Evolutionary conservation across 35 echinoderm and acorn worm species (phyloP), one percentile per base, ranked within the genome.

Genomic region (Apostichopus parvimensis): DNA sequence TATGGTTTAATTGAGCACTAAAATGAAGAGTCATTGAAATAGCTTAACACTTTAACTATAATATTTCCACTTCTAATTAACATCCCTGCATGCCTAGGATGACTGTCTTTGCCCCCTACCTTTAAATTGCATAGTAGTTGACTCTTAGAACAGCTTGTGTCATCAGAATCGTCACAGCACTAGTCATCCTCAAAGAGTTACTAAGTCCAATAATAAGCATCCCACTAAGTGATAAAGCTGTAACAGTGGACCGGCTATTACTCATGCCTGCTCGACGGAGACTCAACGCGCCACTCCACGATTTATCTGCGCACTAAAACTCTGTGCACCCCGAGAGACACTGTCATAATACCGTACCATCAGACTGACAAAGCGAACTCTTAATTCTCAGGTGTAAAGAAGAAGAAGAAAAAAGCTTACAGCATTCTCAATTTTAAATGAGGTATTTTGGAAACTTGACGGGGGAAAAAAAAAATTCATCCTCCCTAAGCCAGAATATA

Each of bases 351-450:
- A 75, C 71, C 71, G 0, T 75, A 75, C 71, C 71, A 18, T 75
- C 71, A 75, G 71, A 75, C 17, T 75, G 71, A 75, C 71, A 75
- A 75, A 75, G 17, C 17, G 17, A 6, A 75, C 15, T 75, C 21
- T 75, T 20, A n/a, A 75, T 18, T 75, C 71, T 75, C 71, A 75
- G 71, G 71, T 75, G 71, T 75, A 75, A 75, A 75, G 20, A 75
- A 75, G 18, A 73, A 75, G n/a, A 75, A 68, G 8, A 68, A 68
- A 22, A 75, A 75, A 75, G 71, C 71, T 75, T 75, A 75, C 17
- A 75, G 71, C 71, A 75, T 75, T 75, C 71, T 75, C 14, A 18
- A 18, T 18, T 18, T 75, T 75, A 75, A 75, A 75, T 75, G 71
- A 75, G 71, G 71, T 75, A 75, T 75, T 75, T 75, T 75, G 20